phyloP scores from a whole-genome alignment of 2,888 invertebrate species.

The Habroteleia sp. region DNA sequence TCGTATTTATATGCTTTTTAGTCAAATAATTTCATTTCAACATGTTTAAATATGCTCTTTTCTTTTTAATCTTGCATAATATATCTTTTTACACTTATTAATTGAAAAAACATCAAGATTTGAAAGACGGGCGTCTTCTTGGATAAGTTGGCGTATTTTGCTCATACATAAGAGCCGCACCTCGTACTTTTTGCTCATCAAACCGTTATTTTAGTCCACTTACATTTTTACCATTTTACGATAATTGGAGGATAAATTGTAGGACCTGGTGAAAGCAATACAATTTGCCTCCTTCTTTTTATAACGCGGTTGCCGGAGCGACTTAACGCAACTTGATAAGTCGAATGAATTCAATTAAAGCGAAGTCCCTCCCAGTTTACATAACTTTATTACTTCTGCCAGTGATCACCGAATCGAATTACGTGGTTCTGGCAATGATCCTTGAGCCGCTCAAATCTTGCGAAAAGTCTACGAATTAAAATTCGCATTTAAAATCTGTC shows the following conservation, averaged over 20 bases:
- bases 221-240: constrained; percentile 55
- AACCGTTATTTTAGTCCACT: constrained; percentile 54
- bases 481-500: constrained; percentile 21
- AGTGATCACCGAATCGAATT: constrained; percentile 20
- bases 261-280: constrained; percentile 46
- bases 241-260: constrained; percentile 55
- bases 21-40: too few relatives aligned
- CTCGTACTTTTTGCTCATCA: constrained; percentile 44
- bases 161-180: constrained; percentile 26
- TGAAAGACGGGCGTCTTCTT: constrained; percentile 28
- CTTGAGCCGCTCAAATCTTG: constrained; percentile 23
- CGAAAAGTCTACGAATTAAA: constrained; percentile 30
- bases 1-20: too few relatives aligned
- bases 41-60: too few relatives aligned
- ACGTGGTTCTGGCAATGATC: constrained; percentile 8
- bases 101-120: constrained; percentile 34
- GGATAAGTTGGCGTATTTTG: constrained; percentile 22
- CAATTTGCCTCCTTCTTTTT: constrained; percentile 25
- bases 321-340: constrained; percentile 35
- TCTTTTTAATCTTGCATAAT: too few relatives aligned
- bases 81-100: too few relatives aligned
- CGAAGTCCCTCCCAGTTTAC: constrained; percentile 23
- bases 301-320: neutral
- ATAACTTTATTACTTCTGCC: constrained; percentile 31
- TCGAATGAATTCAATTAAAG: constrained; percentile 34